Percentiles rank a stretch among this genome's conserved stretches.
phyloP scores from a whole-genome alignment of 1,140 invertebrate species.

The Drosophila mojavensis region DNA sequence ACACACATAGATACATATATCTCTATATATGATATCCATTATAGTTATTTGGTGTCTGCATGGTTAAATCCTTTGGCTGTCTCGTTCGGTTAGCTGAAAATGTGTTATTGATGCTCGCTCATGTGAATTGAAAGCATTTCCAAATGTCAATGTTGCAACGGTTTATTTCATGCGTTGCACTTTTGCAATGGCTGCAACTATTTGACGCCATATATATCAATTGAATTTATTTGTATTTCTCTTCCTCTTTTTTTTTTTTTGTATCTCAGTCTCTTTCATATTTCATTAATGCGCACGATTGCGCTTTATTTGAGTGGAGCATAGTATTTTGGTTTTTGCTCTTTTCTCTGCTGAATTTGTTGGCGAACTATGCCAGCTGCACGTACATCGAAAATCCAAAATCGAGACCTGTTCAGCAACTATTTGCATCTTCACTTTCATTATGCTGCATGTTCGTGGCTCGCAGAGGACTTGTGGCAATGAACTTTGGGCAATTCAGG shows the following conservation, averaged over 20 bases:
- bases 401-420: constrained; percentile 54
- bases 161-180: constrained; percentile 19
- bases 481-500: constrained; percentile 59
- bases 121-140: constrained; percentile 65
- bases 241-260: neutral
- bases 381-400: constrained; percentile 16
- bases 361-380: constrained; percentile 26
- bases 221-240: constrained; percentile 7
- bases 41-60: constrained; percentile 10
- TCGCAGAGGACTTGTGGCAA: constrained; percentile 48
- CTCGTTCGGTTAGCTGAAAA: constrained; percentile 34
- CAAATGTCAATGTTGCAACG: constrained; percentile 65
- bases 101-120: constrained; percentile 40
- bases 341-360: neutral
- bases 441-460: constrained; percentile 14
- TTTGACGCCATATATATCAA: constrained; percentile 26
- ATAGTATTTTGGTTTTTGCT: neutral
- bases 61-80: constrained; percentile 9
- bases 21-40: neutral
- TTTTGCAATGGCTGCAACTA: constrained; percentile 15
- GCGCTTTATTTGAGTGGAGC: constrained; percentile 11
- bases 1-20: neutral
- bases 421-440: constrained; percentile 74
- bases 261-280: neutral
- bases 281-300: constrained; percentile 8